These are phyloP conservation scores for Diadophis punctatus DNA, from an alignment of 2,113 vertebrate genomes.

Conservation along the genomic window DNA sequence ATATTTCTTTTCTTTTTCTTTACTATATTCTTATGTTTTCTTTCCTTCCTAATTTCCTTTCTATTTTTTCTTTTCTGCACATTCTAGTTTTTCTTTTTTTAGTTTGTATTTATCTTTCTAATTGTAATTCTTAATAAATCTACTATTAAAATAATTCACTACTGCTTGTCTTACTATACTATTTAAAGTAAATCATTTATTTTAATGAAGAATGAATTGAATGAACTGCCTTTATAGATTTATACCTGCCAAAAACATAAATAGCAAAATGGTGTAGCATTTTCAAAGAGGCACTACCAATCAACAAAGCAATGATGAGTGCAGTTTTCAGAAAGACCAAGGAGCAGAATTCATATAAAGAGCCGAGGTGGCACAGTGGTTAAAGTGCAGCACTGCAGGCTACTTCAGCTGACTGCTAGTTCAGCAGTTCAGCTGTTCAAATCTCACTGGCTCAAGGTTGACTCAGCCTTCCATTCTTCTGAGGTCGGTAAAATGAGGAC, in stretches of 20 bases:
- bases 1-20: neutral
- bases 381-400: too few relatives aligned
- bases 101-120: neutral
- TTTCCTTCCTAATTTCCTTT: neutral
- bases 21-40: neutral
- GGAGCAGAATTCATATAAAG: neutral
- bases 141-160: neutral
- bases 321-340: neutral
- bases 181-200: slow-evolving; percentile 46
- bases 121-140: neutral
- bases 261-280: neutral
- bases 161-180: slow-evolving; percentile 45
- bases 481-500: too few relatives aligned
- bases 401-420: too few relatives aligned
- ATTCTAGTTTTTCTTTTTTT: neutral
- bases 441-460: too few relatives aligned
- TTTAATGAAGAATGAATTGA: slow-evolving; percentile 44
- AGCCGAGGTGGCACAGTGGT: too few relatives aligned
- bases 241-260: slow-evolving; percentile 22
- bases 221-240: slow-evolving; percentile 35
- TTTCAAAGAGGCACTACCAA: slow-evolving; percentile 7
- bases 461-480: too few relatives aligned
- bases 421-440: too few relatives aligned
- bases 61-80: neutral
- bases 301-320: neutral